phyloP scores from a whole-genome alignment of 2,797 vertebrate species.

The Odontamblyopus lacepedii region DNA sequence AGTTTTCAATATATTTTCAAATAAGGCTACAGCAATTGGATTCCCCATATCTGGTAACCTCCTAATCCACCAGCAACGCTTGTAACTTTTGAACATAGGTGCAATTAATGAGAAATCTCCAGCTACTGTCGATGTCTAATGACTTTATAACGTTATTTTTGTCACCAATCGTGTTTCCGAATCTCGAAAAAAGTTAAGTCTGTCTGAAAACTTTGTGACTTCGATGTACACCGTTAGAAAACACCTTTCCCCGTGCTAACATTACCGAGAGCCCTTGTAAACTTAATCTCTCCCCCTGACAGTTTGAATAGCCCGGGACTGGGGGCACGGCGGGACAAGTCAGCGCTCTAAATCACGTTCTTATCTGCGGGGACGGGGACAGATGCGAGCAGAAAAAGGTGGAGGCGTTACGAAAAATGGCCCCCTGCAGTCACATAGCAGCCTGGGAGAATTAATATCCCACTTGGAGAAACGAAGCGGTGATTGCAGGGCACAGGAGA shows the following conservation, averaged over 20 bases:
- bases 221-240: conserved; percentile 51
- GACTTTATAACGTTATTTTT: too few species aligned
- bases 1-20: too few species aligned
- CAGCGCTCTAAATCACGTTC: conserved; percentile 36
- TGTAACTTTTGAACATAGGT: too few species aligned
- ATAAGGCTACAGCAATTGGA: too few species aligned
- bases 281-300: background rate
- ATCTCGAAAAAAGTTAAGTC: background rate
- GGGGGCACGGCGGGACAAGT: conserved; percentile 44
- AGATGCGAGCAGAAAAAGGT: conserved; percentile 21
- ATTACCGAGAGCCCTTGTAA: too few species aligned
- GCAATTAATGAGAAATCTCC: too few species aligned
- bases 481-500: conserved; percentile 42
- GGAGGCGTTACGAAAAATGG: conserved; percentile 9
- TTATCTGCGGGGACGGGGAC: conserved; percentile 47
- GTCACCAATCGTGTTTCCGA: too few species aligned
- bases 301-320: conserved; percentile 17
- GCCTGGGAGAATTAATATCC: conserved; percentile 57
- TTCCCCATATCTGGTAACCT: too few species aligned
- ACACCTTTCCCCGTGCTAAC: conserved; percentile 50
- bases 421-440: conserved; percentile 38
- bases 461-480: conserved; percentile 64
- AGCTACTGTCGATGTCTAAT: too few species aligned
- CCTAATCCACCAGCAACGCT: too few species aligned
- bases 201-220: conserved; percentile 33